Percentiles rank a stretch among this genome's conserved stretches.
Evolutionary conservation across 2,888 invertebrate species (phyloP).

Genomic region (Cerastis rubricosa): DNA sequence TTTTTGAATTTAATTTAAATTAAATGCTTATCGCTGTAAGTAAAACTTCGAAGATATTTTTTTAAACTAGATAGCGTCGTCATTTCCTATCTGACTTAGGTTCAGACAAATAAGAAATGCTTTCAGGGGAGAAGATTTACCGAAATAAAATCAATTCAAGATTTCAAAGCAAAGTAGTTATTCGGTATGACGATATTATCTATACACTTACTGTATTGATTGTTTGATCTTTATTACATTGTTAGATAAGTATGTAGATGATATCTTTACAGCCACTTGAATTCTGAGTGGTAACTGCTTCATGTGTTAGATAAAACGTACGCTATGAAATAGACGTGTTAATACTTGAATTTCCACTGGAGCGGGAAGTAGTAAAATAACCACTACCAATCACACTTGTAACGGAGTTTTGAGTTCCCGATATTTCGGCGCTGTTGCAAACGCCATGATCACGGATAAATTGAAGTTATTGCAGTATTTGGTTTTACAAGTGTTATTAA

Average conservation of each 20-base stretch:
- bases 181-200: too few relatives aligned
- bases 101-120: not conserved
- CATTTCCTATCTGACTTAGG: not conserved
- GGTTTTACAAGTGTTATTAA: too few relatives aligned
- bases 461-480: too few relatives aligned
- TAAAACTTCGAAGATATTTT: not conserved
- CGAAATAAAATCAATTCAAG: not conserved
- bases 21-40: not conserved
- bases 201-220: not conserved
- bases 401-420: too few relatives aligned
- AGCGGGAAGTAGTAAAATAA: too few relatives aligned
- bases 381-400: too few relatives aligned
- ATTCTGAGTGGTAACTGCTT: not conserved
- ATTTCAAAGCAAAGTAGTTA: too few relatives aligned
- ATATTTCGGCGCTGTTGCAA: too few relatives aligned
- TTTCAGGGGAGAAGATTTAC: not conserved
- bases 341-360: too few relatives aligned
- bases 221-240: not conserved
- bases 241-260: too few relatives aligned
- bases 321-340: not conserved
- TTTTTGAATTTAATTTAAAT: not conserved
- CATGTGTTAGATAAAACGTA: not conserved
- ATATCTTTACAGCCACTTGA: not conserved
- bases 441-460: too few relatives aligned
- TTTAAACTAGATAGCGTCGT: not conserved